Evolutionary conservation across 2,797 vertebrate genomes (phyloP).

Genomic region (Enteromius paludinosus): DNA sequence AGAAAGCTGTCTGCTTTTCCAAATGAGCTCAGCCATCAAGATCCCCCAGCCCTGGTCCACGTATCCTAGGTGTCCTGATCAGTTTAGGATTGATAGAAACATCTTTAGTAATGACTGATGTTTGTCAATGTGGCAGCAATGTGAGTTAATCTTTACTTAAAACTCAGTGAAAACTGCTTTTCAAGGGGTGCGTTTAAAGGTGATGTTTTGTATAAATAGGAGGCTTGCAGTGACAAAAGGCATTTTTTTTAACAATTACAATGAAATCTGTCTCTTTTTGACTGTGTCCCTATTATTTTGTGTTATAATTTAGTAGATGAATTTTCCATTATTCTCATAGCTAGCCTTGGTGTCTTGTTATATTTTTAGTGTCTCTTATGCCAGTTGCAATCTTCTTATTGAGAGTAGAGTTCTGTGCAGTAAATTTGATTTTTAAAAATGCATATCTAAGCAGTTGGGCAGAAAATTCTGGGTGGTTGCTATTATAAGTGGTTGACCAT

Average conservation of each 20-base stretch:
- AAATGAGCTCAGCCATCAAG: slow-evolving; percentile 61
- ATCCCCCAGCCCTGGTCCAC: slow-evolving; percentile 56
- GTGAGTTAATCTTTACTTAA: slow-evolving; percentile 66
- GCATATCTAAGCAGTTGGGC: background rate
- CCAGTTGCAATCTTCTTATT: background rate
- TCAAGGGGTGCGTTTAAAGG: slow-evolving; percentile 67
- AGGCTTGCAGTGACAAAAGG: slow-evolving; percentile 62
- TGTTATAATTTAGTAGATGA: too few relatives aligned
- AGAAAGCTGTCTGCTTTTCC: slow-evolving; percentile 66
- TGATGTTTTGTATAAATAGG: slow-evolving; percentile 50
- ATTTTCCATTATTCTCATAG: too few relatives aligned
- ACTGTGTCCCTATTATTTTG: background rate
- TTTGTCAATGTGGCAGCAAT: slow-evolving; percentile 59
- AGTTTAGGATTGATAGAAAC: slow-evolving; percentile 74
- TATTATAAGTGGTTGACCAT: background rate
- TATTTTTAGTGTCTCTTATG: background rate
- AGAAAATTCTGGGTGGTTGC: background rate
- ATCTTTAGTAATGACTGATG: slow-evolving; percentile 73
- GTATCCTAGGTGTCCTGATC: slow-evolving; percentile 60
- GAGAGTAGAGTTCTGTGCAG: background rate
- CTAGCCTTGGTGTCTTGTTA: background rate
- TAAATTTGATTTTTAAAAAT: background rate
- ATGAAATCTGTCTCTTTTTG: background rate
- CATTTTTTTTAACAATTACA: background rate
- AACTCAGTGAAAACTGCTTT: slow-evolving; percentile 75